Evolutionary conservation across 2,797 vertebrate genomes (phyloP).

Genomic region (Capromys pilorides): DNA sequence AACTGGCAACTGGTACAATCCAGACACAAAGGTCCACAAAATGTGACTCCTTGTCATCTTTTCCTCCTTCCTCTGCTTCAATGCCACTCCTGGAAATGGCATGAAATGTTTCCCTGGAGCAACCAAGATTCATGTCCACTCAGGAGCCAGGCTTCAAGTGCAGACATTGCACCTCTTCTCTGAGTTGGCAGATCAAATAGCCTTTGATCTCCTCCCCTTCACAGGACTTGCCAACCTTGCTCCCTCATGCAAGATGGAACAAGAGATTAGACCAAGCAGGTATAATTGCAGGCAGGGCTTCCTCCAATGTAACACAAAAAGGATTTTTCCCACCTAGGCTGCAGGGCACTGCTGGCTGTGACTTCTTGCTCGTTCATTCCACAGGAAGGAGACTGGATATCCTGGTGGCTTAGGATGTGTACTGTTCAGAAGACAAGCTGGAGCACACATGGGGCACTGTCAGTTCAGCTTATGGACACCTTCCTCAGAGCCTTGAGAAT

Average conservation of each 20-base stretch:
- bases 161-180: constrained; percentile 61
- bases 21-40: not conserved
- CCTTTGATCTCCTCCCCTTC: constrained; percentile 70
- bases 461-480: not conserved
- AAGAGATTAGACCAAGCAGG: not conserved
- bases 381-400: not conserved
- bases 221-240: not conserved
- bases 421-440: not conserved
- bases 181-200: constrained; percentile 55
- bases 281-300: constrained; percentile 65
- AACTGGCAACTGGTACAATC: not conserved
- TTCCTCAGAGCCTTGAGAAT: not conserved
- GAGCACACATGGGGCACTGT: not conserved
- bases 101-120: constrained; percentile 51
- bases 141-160: constrained; percentile 53
- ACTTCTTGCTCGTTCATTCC: not conserved
- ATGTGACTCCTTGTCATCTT: not conserved
- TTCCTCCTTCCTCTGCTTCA: not conserved
- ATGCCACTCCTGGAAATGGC: not conserved
- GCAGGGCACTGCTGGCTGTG: not conserved
- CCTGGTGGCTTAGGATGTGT: not conserved
- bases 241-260: constrained; percentile 66
- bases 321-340: not conserved
- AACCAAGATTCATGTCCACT: constrained; percentile 36
- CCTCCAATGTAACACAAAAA: not conserved